Evolutionary conservation across 1,140 invertebrate genomes (phyloP).

Genomic region (Diplogasteroides magnus): DNA sequence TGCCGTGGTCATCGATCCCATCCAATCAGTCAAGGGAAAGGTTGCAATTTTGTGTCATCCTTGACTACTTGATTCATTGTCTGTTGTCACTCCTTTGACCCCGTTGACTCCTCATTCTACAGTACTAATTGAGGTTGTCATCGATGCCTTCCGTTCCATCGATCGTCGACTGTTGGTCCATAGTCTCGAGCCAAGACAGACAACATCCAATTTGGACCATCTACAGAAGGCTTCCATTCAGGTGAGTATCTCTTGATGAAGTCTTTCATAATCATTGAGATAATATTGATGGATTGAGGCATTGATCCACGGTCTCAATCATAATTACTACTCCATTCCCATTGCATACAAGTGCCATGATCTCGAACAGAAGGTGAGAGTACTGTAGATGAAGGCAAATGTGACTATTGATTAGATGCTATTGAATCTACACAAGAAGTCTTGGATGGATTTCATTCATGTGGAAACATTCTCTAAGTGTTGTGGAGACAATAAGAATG

Average conservation of each 20-base stretch:
- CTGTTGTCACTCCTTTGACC: no score
- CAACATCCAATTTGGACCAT: slow-evolving; percentile 34
- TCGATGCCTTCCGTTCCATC: slow-evolving; percentile 22
- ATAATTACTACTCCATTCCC: slow-evolving; percentile 25
- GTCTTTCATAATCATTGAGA: no score
- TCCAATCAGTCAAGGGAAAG: slow-evolving; percentile 30
- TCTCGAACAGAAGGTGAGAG: slow-evolving; percentile 27
- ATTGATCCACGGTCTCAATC: slow-evolving; percentile 22
- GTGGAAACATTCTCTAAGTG: slow-evolving; percentile 1
- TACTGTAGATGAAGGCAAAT: slow-evolving; percentile 1
- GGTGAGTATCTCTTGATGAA: slow-evolving; percentile 6
- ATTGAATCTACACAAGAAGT: slow-evolving; percentile 25
- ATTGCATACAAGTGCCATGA: slow-evolving; percentile 18
- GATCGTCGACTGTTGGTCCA: neutral
- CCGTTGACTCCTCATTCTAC: no score
- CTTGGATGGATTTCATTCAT: slow-evolving; percentile 26
- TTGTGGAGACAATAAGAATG: neutral
- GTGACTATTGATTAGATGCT: slow-evolving; percentile 25
- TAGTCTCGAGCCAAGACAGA: slow-evolving; percentile 23
- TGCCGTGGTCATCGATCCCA: slow-evolving; percentile 29
- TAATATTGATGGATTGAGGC: slow-evolving; percentile 57
- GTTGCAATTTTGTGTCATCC: slow-evolving; percentile 4
- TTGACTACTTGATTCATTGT: no score
- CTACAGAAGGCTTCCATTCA: slow-evolving; percentile 13
- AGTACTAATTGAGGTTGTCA: no score